Evolutionary conservation across 2,888 invertebrate species (phyloP).

Genomic region (Leptothorax acervorum): DNA sequence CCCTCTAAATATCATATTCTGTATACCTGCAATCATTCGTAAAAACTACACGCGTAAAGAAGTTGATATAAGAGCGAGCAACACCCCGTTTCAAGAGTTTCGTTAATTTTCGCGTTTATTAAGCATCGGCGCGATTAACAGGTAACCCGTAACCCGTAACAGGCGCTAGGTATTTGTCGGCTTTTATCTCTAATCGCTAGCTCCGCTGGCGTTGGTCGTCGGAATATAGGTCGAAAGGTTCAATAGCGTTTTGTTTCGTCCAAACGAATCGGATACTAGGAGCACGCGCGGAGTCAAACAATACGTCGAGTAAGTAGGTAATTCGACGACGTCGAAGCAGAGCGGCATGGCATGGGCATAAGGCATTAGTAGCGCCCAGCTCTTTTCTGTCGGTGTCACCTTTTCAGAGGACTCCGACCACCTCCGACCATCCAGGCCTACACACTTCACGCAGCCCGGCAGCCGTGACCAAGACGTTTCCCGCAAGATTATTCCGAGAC

Average conservation of each 20-base stretch:
- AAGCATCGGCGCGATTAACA: background rate
- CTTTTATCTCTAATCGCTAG: background rate
- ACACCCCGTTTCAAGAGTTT: background rate
- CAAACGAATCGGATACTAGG: constrained; percentile 43
- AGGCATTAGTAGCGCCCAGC: constrained; percentile 4
- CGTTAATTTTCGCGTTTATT: background rate
- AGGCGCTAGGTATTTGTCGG: background rate
- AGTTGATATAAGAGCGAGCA: background rate
- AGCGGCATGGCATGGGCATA: background rate
- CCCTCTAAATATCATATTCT: background rate
- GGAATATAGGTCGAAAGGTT: constrained; percentile 14
- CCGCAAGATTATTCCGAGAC: constrained; percentile 63
- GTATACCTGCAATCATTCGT: background rate
- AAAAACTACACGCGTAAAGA: background rate
- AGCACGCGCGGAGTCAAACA: constrained; percentile 46
- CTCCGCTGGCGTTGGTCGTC: background rate
- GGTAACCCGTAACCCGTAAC: no score
- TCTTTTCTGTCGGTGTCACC: constrained; percentile 25
- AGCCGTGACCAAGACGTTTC: constrained; percentile 24
- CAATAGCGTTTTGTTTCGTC: constrained; percentile 32
- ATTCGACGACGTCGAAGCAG: constrained; percentile 38
- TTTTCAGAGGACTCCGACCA: constrained; percentile 51
- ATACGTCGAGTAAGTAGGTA: constrained; percentile 21
- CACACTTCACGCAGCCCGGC: background rate
- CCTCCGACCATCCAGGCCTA: constrained; percentile 7